These are phyloP conservation scores for Lerista edwardsae DNA, from an alignment of 2,797 vertebrate genomes.

Conservation along the genomic window DNA sequence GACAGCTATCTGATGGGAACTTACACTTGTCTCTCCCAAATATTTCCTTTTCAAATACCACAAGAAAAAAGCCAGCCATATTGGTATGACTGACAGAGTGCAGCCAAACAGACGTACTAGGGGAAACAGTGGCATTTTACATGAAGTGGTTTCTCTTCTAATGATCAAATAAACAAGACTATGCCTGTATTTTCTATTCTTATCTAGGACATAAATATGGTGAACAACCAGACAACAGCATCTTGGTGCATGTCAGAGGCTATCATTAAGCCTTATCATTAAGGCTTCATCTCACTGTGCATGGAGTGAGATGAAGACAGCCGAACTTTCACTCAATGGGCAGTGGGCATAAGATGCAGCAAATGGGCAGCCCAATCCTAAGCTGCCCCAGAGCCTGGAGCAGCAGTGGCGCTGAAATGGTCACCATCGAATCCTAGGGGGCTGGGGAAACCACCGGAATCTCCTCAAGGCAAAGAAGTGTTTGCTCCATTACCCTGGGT, in stretches of 20 bases:
- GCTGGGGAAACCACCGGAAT: too few relatives aligned
- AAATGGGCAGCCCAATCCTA: too few relatives aligned
- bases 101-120: background rate
- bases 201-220: background rate
- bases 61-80: constrained; percentile 51
- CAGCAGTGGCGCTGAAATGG: too few relatives aligned
- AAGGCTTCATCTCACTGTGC: too few relatives aligned
- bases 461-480: too few relatives aligned
- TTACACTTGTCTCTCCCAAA: constrained; percentile 38
- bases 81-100: constrained; percentile 6
- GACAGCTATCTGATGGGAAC: constrained; percentile 39
- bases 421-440: too few relatives aligned
- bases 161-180: background rate
- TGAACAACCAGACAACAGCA: background rate
- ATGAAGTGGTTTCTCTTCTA: background rate
- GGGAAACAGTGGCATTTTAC: background rate
- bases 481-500: too few relatives aligned
- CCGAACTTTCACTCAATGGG: background rate
- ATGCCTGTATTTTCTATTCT: background rate
- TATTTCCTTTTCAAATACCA: constrained; percentile 31
- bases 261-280: background rate
- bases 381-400: too few relatives aligned
- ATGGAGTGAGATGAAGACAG: background rate
- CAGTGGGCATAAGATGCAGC: background rate
- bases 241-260: background rate